Evolutionary conservation across 2,113 vertebrate genomes (phyloP).

Genomic region (Quiscalus mexicanus): DNA sequence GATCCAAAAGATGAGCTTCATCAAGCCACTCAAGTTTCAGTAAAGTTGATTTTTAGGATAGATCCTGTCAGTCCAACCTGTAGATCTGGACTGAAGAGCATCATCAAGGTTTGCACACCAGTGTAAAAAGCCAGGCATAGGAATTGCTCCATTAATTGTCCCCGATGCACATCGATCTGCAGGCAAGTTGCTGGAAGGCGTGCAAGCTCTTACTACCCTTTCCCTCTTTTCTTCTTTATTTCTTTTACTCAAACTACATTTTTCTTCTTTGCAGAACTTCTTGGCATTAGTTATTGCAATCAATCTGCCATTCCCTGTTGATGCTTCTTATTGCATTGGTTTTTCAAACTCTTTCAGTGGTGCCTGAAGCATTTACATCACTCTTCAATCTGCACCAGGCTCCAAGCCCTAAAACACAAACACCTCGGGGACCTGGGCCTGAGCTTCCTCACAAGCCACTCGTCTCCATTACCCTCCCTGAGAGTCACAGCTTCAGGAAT

Average conservation of each 20-base stretch:
- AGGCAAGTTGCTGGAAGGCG: background rate
- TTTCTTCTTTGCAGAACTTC: slow-evolving; percentile 21
- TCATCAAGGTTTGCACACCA: background rate
- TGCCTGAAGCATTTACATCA: background rate
- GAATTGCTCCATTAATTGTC: background rate
- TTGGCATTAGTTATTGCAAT: slow-evolving; percentile 1
- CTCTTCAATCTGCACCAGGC: background rate
- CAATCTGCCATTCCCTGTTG: background rate
- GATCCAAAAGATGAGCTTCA: background rate
- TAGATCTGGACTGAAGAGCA: background rate
- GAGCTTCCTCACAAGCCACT: background rate
- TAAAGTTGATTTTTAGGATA: background rate
- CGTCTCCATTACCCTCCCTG: background rate
- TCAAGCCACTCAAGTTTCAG: background rate
- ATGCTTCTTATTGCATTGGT: background rate
- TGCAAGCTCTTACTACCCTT: background rate
- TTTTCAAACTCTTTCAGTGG: background rate
- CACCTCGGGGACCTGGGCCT: background rate
- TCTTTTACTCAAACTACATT: background rate
- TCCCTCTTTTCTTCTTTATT: background rate
- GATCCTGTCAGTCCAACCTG: background rate
- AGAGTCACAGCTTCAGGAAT: background rate
- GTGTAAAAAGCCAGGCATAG: background rate
- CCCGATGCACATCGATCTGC: background rate
- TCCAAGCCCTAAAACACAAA: background rate